Evolutionary conservation across 2,888 invertebrate species (phyloP).

Genomic region (Acanthosepion pharaonis): DNA sequence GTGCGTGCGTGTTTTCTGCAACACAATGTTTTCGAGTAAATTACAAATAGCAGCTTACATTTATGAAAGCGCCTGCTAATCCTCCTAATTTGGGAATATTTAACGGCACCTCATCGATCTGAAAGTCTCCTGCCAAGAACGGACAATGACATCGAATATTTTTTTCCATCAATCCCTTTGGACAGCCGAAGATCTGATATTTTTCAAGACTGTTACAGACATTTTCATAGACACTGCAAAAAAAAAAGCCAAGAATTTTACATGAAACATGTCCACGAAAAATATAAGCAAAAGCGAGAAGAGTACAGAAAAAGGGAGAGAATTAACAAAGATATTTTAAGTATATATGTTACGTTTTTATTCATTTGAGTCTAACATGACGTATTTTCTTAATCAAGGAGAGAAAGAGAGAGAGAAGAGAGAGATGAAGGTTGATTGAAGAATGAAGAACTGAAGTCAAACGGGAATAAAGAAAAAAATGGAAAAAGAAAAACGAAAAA

Average conservation of each 20-base stretch:
- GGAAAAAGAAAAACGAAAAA: too few species aligned
- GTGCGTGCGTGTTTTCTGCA: background rate
- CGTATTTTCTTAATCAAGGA: background rate
- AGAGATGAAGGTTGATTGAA: background rate
- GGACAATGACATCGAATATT: slow-evolving; percentile 72
- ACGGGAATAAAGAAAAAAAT: too few species aligned
- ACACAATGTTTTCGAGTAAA: too few species aligned
- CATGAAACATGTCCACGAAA: background rate
- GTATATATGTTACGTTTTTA: too few species aligned
- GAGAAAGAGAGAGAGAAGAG: background rate
- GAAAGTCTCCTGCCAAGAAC: slow-evolving; percentile 65
- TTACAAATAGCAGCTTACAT: slow-evolving; percentile 60
- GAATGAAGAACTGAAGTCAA: background rate
- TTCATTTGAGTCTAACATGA: too few species aligned
- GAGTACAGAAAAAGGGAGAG: too few species aligned
- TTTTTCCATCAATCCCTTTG: slow-evolving; percentile 63
- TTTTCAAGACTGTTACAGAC: slow-evolving; percentile 64
- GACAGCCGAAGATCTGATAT: slow-evolving; percentile 65
- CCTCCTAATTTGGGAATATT: slow-evolving; percentile 68
- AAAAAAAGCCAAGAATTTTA: background rate
- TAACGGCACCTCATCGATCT: slow-evolving; percentile 62
- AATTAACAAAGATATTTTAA: too few species aligned
- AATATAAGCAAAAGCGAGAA: too few species aligned
- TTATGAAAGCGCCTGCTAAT: slow-evolving; percentile 64
- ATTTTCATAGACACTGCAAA: slow-evolving; percentile 65